These are phyloP conservation scores for Syngnathus rostellatus DNA, from an alignment of 2,797 vertebrate species.

Conservation along the genomic window DNA sequence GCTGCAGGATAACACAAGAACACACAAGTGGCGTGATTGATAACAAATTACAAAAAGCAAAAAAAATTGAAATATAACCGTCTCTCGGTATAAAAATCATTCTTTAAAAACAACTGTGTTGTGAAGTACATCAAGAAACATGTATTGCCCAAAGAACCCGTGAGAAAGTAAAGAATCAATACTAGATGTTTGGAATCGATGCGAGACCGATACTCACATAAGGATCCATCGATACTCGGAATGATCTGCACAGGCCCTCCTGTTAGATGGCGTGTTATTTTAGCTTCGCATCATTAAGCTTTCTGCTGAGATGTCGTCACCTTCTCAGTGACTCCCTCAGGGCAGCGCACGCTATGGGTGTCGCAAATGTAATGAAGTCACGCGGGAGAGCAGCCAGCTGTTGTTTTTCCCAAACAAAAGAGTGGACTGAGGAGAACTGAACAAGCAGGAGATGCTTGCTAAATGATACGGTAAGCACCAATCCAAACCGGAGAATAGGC, in stretches of 20 bases:
- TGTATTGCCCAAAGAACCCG: too few relatives aligned
- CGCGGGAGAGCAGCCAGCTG: constrained; percentile 46
- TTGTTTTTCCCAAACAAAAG: constrained; percentile 58
- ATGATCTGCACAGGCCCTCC: too few relatives aligned
- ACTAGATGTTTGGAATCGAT: too few relatives aligned
- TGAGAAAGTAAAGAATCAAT: too few relatives aligned
- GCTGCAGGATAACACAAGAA: constrained; percentile 60
- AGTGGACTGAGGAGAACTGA: background rate
- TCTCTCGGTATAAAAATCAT: too few relatives aligned
- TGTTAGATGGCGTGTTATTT: constrained; percentile 1
- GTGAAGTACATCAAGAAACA: too few relatives aligned
- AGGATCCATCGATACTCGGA: too few relatives aligned
- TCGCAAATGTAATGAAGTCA: constrained; percentile 64
- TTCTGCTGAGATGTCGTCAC: constrained; percentile 37
- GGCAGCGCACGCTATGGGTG: constrained; percentile 17
- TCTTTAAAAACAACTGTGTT: too few relatives aligned
- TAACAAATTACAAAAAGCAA: too few relatives aligned
- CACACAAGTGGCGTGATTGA: background rate
- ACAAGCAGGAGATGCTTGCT: background rate
- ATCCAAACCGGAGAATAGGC: background rate
- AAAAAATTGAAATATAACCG: too few relatives aligned
- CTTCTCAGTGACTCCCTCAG: constrained; percentile 34
- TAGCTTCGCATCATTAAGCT: background rate
- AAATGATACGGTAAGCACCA: background rate
- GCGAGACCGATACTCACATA: too few relatives aligned